phyloP scores from a whole-genome alignment of 1,140 invertebrate genomes.

The Sminthurides bifidus region DNA sequence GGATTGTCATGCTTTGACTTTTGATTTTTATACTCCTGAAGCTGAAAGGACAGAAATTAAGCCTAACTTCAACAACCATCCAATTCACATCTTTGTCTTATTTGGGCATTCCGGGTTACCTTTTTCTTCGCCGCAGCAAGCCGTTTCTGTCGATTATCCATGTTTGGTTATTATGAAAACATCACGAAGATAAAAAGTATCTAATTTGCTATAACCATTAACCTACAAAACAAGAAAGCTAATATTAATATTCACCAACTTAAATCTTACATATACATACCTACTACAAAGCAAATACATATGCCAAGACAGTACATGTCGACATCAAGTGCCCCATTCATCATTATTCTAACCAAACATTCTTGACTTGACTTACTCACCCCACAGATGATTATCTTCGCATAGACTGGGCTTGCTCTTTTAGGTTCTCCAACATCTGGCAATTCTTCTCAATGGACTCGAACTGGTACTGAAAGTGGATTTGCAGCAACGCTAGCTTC shows the following conservation, averaged over 20 bases:
- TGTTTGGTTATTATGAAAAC: background rate
- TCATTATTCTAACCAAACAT: no score
- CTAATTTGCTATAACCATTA: background rate
- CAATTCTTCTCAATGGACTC: slow-evolving; percentile 24
- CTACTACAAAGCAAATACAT: no score
- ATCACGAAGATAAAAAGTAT: background rate
- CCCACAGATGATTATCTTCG: slow-evolving; percentile 14
- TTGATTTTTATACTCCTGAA: background rate
- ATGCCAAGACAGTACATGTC: no score
- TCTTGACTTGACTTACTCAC: no score
- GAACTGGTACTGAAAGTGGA: slow-evolving; percentile 29
- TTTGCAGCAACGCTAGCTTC: slow-evolving; percentile 23
- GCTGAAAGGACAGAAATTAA: background rate
- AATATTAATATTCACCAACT: no score
- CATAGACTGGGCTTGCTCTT: slow-evolving; percentile 29
- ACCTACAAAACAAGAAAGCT: slow-evolving; percentile 1
- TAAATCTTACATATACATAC: no score
- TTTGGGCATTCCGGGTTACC: background rate
- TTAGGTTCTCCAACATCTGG: slow-evolving; percentile 21
- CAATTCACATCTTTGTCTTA: no score
- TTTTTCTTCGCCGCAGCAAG: slow-evolving; percentile 13
- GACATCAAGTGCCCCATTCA: no score
- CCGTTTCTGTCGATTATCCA: slow-evolving; percentile 4
- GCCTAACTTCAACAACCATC: no score
- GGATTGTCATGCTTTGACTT: no score